Evolutionary conservation across 2,888 invertebrate species (phyloP), one percentile per base, ranked within the genome.

Genomic region (Gnatocerus cornutus): DNA sequence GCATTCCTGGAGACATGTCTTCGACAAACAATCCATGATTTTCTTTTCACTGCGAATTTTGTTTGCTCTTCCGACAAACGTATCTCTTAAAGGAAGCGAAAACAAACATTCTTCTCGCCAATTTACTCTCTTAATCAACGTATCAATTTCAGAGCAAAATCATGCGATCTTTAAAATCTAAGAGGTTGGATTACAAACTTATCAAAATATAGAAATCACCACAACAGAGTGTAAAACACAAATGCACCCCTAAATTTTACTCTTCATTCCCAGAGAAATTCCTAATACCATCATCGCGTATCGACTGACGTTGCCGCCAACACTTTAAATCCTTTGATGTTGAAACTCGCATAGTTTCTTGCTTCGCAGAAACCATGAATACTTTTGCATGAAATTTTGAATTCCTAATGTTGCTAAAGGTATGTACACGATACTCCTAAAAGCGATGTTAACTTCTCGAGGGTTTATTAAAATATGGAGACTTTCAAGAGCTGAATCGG

Each of bases 271-370:
- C 21, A 21, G 21, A 21, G 21, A 21, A 46, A 21, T 46, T 46
- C 46, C 27, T 46, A 46, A 46, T 46, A 16, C 14, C 46, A 9
- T 13, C 46, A 46, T 9, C 46, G 16, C 27, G 13, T 46, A 46
- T 46, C 27, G 27, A 46, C 46, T 46, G 8, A 9, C 13, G 46
- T 16, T 46, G 16, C 46, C 27, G 10, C 27, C 46, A 46, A 50
- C n/a, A 9, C 48, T n/a, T 37, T 14, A 10, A 62, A 16, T 50
- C 65, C 65, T 65, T 65, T 65, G 65, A 65, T 65, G 65, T 65
- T 3, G 53, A 16, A 9, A 21, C 53, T 41, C 30, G 48, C 65
- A 65, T 65, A 65, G 65, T 65, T 53, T 43, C 45, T 16, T 21
- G 21, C 14, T 46, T 39, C 30, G 48, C 10, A 33, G 39, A 52